phyloP scores from a whole-genome alignment of 2,888 invertebrate species.

The Bembecia ichneumoniformis region DNA sequence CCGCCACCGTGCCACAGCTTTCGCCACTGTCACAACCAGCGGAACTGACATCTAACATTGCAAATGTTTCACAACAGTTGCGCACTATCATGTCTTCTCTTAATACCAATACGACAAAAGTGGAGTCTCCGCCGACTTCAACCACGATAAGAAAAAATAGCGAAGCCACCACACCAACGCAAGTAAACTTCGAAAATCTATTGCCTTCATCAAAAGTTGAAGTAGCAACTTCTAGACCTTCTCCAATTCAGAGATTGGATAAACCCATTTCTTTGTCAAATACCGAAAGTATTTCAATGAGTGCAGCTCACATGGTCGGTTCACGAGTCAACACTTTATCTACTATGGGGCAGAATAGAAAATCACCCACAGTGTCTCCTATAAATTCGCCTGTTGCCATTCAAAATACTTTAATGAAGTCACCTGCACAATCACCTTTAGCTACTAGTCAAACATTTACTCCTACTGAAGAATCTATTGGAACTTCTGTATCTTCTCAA shows the following conservation, averaged over 20 bases:
- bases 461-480: constrained; percentile 35
- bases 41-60: constrained; percentile 80
- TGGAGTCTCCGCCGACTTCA: constrained; percentile 50
- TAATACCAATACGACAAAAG: constrained; percentile 65
- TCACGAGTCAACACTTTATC: constrained; percentile 54
- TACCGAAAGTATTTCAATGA: constrained; percentile 47
- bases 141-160: constrained; percentile 61
- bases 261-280: constrained; percentile 34
- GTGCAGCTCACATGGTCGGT: constrained; percentile 49
- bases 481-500: constrained; percentile 46
- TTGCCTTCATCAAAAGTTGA: constrained; percentile 67
- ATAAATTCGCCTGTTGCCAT: constrained; percentile 51
- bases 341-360: constrained; percentile 48
- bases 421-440: constrained; percentile 54
- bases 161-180: constrained; percentile 54
- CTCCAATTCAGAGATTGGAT: constrained; percentile 49
- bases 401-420: constrained; percentile 53
- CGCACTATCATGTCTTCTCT: constrained; percentile 77
- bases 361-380: constrained; percentile 62
- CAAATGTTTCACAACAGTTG: constrained; percentile 79
- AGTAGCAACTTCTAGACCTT: constrained; percentile 47
- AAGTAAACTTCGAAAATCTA: constrained; percentile 66
- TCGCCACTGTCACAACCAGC: constrained; percentile 81
- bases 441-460: constrained; percentile 41
- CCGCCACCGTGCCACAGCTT: constrained; percentile 75